phyloP scores from a whole-genome alignment of 2,113 vertebrate genomes.

The Corapipo altera region DNA sequence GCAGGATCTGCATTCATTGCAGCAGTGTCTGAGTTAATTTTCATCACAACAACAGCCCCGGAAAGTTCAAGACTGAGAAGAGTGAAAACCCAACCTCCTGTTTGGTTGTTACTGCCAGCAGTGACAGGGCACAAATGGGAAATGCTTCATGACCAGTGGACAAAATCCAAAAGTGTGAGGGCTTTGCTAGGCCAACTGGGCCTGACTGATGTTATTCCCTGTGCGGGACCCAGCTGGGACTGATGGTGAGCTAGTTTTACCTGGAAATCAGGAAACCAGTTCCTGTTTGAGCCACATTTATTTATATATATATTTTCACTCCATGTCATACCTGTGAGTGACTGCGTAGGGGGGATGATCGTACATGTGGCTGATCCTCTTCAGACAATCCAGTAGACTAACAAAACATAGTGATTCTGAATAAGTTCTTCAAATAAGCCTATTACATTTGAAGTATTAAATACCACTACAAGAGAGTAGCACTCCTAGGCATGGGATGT shows the following conservation, averaged over 20 bases:
- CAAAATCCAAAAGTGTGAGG: not conserved
- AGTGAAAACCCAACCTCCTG: not conserved
- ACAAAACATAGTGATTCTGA: not conserved
- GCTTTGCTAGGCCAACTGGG: not conserved
- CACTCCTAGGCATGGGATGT: not conserved
- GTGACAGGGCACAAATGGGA: not conserved
- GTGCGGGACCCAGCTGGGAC: not conserved
- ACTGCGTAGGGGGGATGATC: not conserved
- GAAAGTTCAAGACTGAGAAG: not conserved
- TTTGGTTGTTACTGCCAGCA: not conserved
- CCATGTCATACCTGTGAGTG: not conserved
- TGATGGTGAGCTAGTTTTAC: not conserved
- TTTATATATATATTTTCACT: not conserved
- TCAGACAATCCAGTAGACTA: not conserved
- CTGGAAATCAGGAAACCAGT: not conserved
- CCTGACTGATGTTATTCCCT: not conserved
- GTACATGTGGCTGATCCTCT: not conserved
- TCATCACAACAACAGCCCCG: not conserved
- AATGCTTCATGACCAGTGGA: not conserved
- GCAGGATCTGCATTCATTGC: accelerated
- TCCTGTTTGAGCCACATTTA: not conserved
- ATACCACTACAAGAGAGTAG: not conserved
- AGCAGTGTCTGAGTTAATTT: not conserved
- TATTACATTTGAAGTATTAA: not conserved
- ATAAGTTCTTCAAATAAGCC: not conserved